Conservation (phyloP, 2,888 invertebrate species). For the Drosophila emarginata region DNA sequence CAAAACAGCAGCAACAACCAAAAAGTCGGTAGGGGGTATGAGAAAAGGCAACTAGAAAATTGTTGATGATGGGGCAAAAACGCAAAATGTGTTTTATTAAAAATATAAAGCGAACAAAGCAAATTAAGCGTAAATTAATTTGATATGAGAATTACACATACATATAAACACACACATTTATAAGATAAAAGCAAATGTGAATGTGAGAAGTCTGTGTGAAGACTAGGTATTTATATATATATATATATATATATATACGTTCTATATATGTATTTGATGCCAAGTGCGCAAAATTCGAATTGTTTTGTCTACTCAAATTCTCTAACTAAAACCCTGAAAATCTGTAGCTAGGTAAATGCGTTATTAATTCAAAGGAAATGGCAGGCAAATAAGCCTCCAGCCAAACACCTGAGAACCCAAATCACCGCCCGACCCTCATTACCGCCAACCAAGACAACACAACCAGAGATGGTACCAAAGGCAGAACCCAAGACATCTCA, state of each 20-base stretch:
- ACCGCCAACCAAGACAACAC: not conserved
- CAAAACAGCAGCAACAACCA: not conserved
- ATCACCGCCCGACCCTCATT: not conserved
- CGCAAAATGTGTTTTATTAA: constrained; percentile 24
- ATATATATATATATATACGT: too few relatives aligned
- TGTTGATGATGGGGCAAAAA: constrained; percentile 8
- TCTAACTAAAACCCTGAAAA: not conserved
- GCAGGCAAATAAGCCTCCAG: constrained; percentile 4
- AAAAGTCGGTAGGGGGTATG: not conserved
- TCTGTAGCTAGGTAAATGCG: not conserved
- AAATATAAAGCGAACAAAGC: constrained; percentile 22
- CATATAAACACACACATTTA: not conserved
- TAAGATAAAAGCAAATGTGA: too few relatives aligned
- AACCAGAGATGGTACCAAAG: not conserved
- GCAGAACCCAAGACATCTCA: not conserved
- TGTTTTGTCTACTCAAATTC: not conserved
- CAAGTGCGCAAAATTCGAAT: not conserved
- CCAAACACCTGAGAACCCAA: constrained; percentile 11
- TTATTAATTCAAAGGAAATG: constrained; percentile 11
- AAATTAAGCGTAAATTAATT: constrained; percentile 14
- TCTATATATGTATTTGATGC: not conserved
- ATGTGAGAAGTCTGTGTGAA: too few relatives aligned
- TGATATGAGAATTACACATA: not conserved
- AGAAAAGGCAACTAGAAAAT: not conserved
- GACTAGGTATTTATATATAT: too few relatives aligned